Percentiles rank a stretch among this genome's conserved stretches.
Evolutionary conservation across 2,113 vertebrate species (phyloP).

Genomic region (Dasyprocta punctata): DNA sequence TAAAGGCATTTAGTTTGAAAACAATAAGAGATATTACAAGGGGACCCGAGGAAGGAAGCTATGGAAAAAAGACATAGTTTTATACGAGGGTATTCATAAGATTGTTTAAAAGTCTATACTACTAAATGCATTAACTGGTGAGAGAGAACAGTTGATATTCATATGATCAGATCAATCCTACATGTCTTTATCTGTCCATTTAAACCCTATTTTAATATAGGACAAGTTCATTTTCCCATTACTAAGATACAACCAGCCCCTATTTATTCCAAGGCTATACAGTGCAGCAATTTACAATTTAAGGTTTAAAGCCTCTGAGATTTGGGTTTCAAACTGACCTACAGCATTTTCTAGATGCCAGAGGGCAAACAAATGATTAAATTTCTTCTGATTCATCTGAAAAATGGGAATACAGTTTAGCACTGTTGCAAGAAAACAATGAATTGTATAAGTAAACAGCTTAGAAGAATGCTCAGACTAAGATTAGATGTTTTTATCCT

Average conservation of each 20-base stretch:
- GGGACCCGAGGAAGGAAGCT: no score
- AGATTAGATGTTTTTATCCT: background rate
- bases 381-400: background rate
- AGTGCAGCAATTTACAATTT: background rate
- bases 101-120: no score
- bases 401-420: background rate
- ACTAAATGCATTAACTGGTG: no score
- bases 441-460: background rate
- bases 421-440: background rate
- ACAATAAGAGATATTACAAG: no score
- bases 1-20: no score
- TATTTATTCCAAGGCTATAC: background rate
- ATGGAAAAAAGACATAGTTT: no score
- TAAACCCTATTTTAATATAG: background rate
- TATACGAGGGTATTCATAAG: no score
- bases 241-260: background rate
- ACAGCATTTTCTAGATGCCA: background rate
- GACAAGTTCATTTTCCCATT: background rate
- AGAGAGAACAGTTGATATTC: no score
- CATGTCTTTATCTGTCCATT: no score
- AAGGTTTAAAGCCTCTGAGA: background rate
- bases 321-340: background rate
- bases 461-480: background rate
- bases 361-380: background rate
- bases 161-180: no score